Conservation (phyloP, 92 coral and sea anemone genomes). For the Desmophyllum pertusum region DNA sequence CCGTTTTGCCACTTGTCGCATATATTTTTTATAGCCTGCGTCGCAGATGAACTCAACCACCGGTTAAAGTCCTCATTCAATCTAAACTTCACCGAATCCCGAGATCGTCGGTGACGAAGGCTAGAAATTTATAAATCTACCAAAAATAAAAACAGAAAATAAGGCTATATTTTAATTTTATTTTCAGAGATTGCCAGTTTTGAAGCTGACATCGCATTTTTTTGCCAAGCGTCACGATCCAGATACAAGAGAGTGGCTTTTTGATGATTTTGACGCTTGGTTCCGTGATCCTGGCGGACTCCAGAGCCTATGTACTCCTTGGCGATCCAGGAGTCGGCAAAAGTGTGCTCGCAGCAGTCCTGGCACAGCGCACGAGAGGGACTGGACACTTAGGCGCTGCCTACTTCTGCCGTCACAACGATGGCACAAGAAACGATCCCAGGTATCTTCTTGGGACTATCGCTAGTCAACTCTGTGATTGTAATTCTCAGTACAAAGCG, state of each 20-base stretch:
- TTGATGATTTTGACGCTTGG: constrained; percentile 51
- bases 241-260: constrained; percentile 54
- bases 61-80: no score
- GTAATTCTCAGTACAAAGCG: constrained; percentile 28
- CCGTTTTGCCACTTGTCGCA: no score
- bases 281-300: constrained; percentile 39
- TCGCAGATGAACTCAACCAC: no score
- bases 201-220: constrained; percentile 40
- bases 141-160: not conserved
- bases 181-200: constrained; percentile 36
- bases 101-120: no score
- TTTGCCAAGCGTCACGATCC: constrained; percentile 32
- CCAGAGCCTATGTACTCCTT: constrained; percentile 56
- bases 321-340: constrained; percentile 70
- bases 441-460: constrained; percentile 47
- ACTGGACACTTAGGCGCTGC: constrained; percentile 48
- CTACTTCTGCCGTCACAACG: constrained; percentile 51
- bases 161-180: not conserved
- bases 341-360: constrained; percentile 57
- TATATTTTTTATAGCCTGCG: no score
- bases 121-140: not conserved
- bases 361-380: constrained; percentile 25
- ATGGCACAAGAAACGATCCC: constrained; percentile 46
- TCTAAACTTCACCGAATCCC: not conserved
- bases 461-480: constrained; percentile 32